phyloP scores from a whole-genome alignment of 2,888 invertebrate species.

The Phengaris arion region DNA sequence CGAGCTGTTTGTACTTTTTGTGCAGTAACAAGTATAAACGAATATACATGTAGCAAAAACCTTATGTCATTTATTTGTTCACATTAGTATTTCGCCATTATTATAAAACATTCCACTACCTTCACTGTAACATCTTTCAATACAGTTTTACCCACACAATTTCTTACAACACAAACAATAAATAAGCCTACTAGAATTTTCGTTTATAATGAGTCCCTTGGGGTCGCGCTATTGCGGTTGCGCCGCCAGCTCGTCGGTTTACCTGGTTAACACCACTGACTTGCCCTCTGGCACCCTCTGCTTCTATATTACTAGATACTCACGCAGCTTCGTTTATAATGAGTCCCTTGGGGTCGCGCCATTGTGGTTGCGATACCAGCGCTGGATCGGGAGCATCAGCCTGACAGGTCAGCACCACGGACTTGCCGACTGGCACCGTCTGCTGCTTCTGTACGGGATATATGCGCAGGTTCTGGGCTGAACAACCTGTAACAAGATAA shows the following conservation, averaged over 20 bases:
- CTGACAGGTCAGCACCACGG: slow-evolving; percentile 88
- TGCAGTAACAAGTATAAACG: not conserved
- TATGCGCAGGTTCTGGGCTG: slow-evolving; percentile 81
- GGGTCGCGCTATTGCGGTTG: no score
- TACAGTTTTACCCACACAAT: not conserved
- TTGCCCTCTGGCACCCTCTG: not conserved
- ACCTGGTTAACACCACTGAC: not conserved
- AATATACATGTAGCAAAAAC: not conserved
- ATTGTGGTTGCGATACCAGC: slow-evolving; percentile 86
- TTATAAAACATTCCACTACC: not conserved
- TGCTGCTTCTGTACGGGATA: slow-evolving; percentile 84
- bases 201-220: no score
- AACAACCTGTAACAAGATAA: slow-evolving; percentile 57
- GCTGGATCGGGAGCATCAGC: slow-evolving; percentile 84
- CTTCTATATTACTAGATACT: slow-evolving; percentile 58
- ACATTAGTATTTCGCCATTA: no score
- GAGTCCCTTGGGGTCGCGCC: slow-evolving; percentile 86
- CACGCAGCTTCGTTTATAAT: slow-evolving; percentile 84
- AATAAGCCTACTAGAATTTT: not conserved
- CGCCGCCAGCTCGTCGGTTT: no score
- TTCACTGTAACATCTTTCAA: not conserved
- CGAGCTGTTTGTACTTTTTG: not conserved
- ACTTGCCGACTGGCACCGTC: slow-evolving; percentile 86
- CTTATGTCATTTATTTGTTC: not conserved
- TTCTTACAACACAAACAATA: slow-evolving; percentile 10